phyloP scores from a whole-genome alignment of 1,140 invertebrate genomes.

The Calosoma granatense region DNA sequence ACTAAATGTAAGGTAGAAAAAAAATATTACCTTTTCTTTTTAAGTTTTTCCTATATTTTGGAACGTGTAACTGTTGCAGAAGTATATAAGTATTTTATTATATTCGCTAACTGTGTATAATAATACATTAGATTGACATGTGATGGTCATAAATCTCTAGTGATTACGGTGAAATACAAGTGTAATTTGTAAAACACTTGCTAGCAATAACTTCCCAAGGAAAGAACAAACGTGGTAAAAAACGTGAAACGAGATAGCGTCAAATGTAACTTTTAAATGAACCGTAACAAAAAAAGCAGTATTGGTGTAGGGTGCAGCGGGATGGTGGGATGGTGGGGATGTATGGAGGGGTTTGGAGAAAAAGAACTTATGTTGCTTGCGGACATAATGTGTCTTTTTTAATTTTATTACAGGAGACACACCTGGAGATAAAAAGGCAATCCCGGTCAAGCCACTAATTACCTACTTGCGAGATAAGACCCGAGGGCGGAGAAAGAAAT shows the following conservation, averaged over 20 bases:
- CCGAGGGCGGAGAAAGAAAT: slow-evolving; percentile 1
- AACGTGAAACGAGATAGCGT: not conserved
- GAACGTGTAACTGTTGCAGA: no score
- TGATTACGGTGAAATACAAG: not conserved
- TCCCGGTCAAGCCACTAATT: slow-evolving; percentile 7
- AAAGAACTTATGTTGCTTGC: not conserved
- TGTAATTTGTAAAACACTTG: not conserved
- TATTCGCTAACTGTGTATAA: no score
- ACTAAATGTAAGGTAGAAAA: no score
- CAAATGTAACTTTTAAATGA: slow-evolving; percentile 8
- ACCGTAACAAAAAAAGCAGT: not conserved
- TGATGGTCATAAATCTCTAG: no score
- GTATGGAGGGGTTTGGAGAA: no score
- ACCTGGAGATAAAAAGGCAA: slow-evolving; percentile 8
- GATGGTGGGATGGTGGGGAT: no score
- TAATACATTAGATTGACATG: no score
- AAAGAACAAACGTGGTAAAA: not conserved
- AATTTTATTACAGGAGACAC: slow-evolving; percentile 1
- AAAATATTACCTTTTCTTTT: no score
- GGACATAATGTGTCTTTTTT: not conserved
- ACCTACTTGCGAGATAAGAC: not conserved
- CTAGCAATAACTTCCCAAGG: not conserved
- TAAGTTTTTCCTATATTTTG: no score
- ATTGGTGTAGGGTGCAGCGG: not conserved
- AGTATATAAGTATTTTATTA: no score